A percentile compares a stretch with the other conserved stretches of the same genome.
Evolutionary conservation across 2,113 vertebrate genomes (phyloP).

Genomic region (Tichodroma muraria): DNA sequence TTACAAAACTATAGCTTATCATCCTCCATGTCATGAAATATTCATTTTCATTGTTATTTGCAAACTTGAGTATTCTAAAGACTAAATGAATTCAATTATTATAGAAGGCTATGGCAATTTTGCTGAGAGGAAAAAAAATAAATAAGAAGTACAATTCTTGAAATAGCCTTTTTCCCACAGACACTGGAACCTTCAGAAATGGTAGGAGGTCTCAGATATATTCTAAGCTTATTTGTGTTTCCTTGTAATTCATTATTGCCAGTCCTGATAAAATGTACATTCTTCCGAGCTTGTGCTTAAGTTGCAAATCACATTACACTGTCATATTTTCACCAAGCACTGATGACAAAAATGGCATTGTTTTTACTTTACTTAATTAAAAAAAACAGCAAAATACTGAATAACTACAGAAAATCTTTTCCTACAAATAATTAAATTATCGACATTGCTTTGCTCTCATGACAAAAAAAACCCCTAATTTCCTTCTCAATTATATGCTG

Average conservation of each 20-base stretch:
- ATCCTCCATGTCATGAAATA: constrained; percentile 54
- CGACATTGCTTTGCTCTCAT: background rate
- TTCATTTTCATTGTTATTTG: constrained; percentile 60
- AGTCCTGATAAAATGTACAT: constrained; percentile 1
- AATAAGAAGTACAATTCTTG: background rate
- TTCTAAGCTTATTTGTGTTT: constrained; percentile 41
- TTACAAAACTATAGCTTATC: constrained; percentile 43
- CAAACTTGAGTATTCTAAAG: constrained; percentile 50
- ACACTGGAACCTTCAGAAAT: background rate
- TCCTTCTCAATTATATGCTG: constrained; percentile 69
- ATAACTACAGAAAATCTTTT: constrained; percentile 24
- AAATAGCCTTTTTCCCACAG: constrained; percentile 2
- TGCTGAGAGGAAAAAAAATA: constrained; percentile 43
- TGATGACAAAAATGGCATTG: constrained; percentile 51
- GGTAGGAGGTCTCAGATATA: constrained; percentile 60
- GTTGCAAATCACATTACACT: constrained; percentile 44
- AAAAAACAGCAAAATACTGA: background rate
- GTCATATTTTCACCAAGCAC: constrained; percentile 39
- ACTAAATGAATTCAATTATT: constrained; percentile 65
- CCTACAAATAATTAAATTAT: constrained; percentile 56
- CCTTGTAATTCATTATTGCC: constrained; percentile 42
- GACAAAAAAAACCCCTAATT: constrained; percentile 15
- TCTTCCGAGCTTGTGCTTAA: constrained; percentile 21
- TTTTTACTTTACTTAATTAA: constrained; percentile 59
- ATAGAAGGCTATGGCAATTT: constrained; percentile 1